Conservation (phyloP, 2,888 invertebrate genomes). For the Acleris cristana region DNA sequence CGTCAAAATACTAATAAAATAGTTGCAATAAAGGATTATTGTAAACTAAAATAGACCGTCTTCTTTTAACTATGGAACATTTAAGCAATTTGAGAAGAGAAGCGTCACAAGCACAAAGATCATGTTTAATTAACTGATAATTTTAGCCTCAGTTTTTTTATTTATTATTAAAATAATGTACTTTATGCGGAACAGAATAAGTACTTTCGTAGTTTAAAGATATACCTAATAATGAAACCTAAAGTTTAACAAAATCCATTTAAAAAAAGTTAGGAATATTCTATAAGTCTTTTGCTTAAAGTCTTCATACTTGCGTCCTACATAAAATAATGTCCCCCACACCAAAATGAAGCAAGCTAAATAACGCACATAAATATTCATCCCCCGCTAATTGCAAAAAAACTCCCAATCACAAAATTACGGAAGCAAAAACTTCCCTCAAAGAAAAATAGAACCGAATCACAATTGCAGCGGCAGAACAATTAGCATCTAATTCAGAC, state of each 20-base stretch:
- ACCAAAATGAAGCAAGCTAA: conserved; percentile 7
- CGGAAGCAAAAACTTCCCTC: conserved; percentile 22
- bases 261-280: too few relatives aligned
- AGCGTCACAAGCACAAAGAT: not conserved
- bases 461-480: conserved; percentile 33
- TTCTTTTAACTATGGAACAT: not conserved
- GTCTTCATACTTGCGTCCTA: not conserved
- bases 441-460: conserved; percentile 6
- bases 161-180: too few relatives aligned
- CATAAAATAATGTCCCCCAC: not conserved
- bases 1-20: too few relatives aligned
- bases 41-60: not conserved
- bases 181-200: too few relatives aligned
- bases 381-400: conserved; percentile 26
- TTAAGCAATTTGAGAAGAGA: not conserved
- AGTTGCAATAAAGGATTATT: too few relatives aligned
- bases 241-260: too few relatives aligned
- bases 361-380: conserved; percentile 31
- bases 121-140: too few relatives aligned
- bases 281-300: too few relatives aligned
- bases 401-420: conserved; percentile 29
- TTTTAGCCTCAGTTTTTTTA: too few relatives aligned
- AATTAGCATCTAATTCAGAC: conserved; percentile 34
- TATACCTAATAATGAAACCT: too few relatives aligned
- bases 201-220: too few relatives aligned